Evolutionary conservation across 2,888 invertebrate species (phyloP), one percentile per base, ranked within the genome.

Genomic region (Cosmopolites sordidus): DNA sequence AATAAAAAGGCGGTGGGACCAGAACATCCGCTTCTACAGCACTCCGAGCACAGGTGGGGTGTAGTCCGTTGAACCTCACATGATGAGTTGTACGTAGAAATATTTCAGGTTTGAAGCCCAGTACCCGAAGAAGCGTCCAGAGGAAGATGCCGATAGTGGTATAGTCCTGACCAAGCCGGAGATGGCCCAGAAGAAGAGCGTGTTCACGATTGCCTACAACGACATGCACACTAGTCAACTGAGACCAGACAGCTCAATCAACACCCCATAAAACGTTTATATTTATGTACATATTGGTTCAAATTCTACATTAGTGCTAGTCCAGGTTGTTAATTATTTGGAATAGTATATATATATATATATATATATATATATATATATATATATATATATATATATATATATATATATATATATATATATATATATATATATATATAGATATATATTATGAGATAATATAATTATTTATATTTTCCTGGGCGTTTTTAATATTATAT

Each of bases 171-270:
- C 85, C 45, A 76, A 84, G 57, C 79, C 86, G 64, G 82, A 84
- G 14, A 86, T 86, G 56, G 83, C 86, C 2, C 92, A 92, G 66
- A 94, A 93, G 76, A 92, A 93, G 69, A 93, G 92, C 69, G 86
- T 94, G 18, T 94, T 94, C 68, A 92, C 92, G 5, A 94, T 94
- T 61, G 92, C 92, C 0, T 94, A 93, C 69, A 90, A 89, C 66
- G 92, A 92, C 66, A 89, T 93, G 65, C 87, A 90, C 61, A 92
- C 91, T 0, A 87, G 87, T 66, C 88, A 89, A 68, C 76, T 92
- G 48, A 76, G 87, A 66, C 84, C 89, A 14, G 89, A 89, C 60
- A 90, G 88, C 70, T 86, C 86, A 64, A 85, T 87, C 4, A 57
- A 57, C 47, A 57, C 57, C 33, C 57, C 57, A 6, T 57, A 54